A percentile compares a stretch with the other conserved stretches of the same genome.
phyloP scores from a whole-genome alignment of 2,113 vertebrate species.

The Platichthys stellatus region DNA sequence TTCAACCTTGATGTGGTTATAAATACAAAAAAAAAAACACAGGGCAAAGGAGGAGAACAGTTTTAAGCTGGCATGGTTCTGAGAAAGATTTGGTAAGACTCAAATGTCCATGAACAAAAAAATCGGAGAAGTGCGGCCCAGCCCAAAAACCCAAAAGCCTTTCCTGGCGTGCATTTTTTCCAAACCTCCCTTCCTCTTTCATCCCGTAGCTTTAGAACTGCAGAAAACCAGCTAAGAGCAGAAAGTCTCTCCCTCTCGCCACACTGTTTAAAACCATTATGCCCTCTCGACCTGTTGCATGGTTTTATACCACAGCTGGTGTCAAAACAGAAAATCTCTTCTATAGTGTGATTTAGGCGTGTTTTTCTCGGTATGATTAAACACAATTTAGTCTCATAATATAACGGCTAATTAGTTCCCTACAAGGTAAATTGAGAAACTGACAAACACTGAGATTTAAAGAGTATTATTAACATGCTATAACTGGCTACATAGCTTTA shows the following conservation, averaged over 20 bases:
- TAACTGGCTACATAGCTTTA: constrained; percentile 19
- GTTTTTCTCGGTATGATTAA: background rate
- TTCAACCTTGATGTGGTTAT: background rate
- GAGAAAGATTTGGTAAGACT: constrained; percentile 5
- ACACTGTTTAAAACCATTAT: constrained; percentile 23
- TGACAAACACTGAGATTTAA: constrained; percentile 27
- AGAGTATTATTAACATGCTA: constrained; percentile 33
- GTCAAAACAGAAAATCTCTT: background rate
- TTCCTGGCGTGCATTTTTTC: constrained; percentile 60
- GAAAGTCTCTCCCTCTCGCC: constrained; percentile 12
- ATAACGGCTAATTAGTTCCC: background rate
- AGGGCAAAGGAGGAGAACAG: background rate
- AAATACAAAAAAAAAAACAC: background rate
- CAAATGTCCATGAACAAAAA: constrained; percentile 21
- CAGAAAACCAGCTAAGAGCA: constrained; percentile 34
- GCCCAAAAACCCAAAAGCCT: constrained; percentile 55
- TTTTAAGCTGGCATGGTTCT: background rate
- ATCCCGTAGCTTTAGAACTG: constrained; percentile 44
- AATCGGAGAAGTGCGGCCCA: constrained; percentile 31
- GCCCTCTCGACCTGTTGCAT: constrained; percentile 11
- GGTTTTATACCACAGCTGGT: background rate
- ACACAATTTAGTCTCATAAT: no score
- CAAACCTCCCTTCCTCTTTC: constrained; percentile 55
- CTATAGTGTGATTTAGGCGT: background rate
- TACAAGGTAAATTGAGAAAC: constrained; percentile 7